Evolutionary conservation across 2,888 invertebrate species (phyloP), one percentile per base, ranked within the genome.

Genomic region (Muscina levida): DNA sequence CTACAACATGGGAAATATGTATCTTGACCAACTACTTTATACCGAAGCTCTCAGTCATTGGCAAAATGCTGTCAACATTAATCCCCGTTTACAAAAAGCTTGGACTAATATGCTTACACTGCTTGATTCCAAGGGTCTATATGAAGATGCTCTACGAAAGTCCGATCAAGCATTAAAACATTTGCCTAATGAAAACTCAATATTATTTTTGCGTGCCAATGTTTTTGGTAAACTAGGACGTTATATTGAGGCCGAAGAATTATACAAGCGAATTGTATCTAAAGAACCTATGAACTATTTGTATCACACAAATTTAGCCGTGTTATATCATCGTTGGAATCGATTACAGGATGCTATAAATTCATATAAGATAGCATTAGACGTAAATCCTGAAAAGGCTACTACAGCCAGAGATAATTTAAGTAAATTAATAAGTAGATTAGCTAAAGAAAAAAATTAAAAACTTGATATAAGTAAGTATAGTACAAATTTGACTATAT

Each of bases 1-100:
- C 86, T 99, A 97, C 88, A 99, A 99, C 91, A 92, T 99, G 85
- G 98, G 98, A 53, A 97, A 98, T 91, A 91, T 98, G 94, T 97
- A 95, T 90, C 91, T 98, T 82, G 96, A 97, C 85, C 92, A 93
- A 87, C 94, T 95, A 83, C 91, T 93, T 79, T 93, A 94, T 82
- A 91, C 93, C 1, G 93, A 94, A 79, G 98, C 99, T 0, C 91
- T 96, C 83, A 92, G 92, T 72, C 93, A 95, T 66, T 99, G 97
- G 97, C 92, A 93, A 85, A 94, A 94, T 88, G 96, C 98, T 0
- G 96, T 96, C 0, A 89, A 92, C 71, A 92, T 95, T 74, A 95
- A 95, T 87, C 94, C 95, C 0, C 93, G 93, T 0, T 97, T 98
- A 88, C 92, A 93, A 6, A 93, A 95, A 83, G 96, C 98, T 0